A percentile compares a stretch with the other conserved stretches of the same genome.
Evolutionary conservation across 2,888 invertebrate species (phyloP).

Genomic region (Hirtodrosophila duncani): DNA sequence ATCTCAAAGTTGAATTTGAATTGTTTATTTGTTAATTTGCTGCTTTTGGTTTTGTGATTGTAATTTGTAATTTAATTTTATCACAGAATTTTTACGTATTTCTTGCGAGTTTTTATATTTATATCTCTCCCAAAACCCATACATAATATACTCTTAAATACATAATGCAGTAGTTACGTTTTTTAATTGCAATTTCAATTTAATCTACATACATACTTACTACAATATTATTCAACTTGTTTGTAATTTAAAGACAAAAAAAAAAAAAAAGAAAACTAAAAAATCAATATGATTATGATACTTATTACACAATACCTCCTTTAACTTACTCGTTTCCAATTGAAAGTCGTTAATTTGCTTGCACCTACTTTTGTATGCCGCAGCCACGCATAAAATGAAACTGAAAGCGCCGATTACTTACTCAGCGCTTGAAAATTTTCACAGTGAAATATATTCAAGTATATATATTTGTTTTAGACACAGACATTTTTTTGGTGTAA

Average conservation of each 20-base stretch:
- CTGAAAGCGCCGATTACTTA: slow-evolving; percentile 32
- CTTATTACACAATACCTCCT: slow-evolving; percentile 46
- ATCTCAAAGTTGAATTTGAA: slow-evolving; percentile 50
- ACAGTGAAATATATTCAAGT: slow-evolving; percentile 16
- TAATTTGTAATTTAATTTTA: slow-evolving; percentile 41
- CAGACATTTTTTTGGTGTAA: slow-evolving; percentile 8
- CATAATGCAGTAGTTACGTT: slow-evolving; percentile 56
- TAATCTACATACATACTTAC: slow-evolving; percentile 50
- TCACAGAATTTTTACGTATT: slow-evolving; percentile 20
- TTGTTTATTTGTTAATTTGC: slow-evolving; percentile 51
- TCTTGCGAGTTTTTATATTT: slow-evolving; percentile 26
- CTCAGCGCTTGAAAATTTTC: slow-evolving; percentile 15
- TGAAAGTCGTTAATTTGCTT: slow-evolving; percentile 78
- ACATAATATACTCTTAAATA: slow-evolving; percentile 26
- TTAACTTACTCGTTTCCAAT: slow-evolving; percentile 53
- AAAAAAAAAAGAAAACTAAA: slow-evolving; percentile 3
- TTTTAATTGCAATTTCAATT: slow-evolving; percentile 63
- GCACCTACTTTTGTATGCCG: slow-evolving; percentile 79
- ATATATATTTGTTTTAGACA: too few relatives aligned
- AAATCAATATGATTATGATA: slow-evolving; percentile 22
- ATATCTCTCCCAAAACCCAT: slow-evolving; percentile 30
- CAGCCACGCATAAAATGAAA: slow-evolving; percentile 78
- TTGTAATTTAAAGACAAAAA: slow-evolving; percentile 57
- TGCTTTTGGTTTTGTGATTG: slow-evolving; percentile 51
- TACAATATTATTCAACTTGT: slow-evolving; percentile 49